A percentile compares a stretch with the other conserved stretches of the same genome.
phyloP scores from a whole-genome alignment of 37 sponge, comb jelly and placozoan genomes.

The Ianthella basta region DNA sequence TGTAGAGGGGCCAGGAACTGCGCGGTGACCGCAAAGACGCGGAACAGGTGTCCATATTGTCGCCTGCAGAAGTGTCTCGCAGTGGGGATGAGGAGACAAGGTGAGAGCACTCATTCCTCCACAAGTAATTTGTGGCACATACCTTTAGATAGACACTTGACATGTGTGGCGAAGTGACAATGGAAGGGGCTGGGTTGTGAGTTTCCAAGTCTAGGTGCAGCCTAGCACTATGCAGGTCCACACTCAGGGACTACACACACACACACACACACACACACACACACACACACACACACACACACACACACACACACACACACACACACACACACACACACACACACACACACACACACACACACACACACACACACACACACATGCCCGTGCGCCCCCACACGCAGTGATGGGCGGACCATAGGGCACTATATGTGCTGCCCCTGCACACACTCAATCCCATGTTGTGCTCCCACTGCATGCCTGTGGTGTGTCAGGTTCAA shows the following conservation, averaged over 20 bases:
- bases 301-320: slow-evolving; percentile 8
- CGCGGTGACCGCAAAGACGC: slow-evolving; percentile 84
- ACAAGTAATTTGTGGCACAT: no score
- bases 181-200: no score
- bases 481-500: no score
- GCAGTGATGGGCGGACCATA: background rate
- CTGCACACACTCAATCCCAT: no score
- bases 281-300: slow-evolving; percentile 9
- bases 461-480: no score
- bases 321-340: slow-evolving; percentile 19
- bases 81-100: slow-evolving; percentile 83
- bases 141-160: no score
- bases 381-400: slow-evolving; percentile 8
- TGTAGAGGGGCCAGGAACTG: slow-evolving; percentile 80
- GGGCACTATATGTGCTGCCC: no score
- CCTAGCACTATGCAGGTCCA: no score
- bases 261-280: slow-evolving; percentile 8
- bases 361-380: slow-evolving; percentile 13
- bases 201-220: no score
- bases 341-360: background rate
- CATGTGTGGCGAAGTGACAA: no score
- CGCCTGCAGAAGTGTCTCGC: slow-evolving; percentile 87
- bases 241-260: slow-evolving; percentile 13
- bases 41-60: slow-evolving; percentile 94
- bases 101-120: slow-evolving; percentile 22